Evolutionary conservation across 1,140 invertebrate genomes (phyloP), one percentile per base, ranked within the genome.

Genomic region (Leptoteleia sp.): DNA sequence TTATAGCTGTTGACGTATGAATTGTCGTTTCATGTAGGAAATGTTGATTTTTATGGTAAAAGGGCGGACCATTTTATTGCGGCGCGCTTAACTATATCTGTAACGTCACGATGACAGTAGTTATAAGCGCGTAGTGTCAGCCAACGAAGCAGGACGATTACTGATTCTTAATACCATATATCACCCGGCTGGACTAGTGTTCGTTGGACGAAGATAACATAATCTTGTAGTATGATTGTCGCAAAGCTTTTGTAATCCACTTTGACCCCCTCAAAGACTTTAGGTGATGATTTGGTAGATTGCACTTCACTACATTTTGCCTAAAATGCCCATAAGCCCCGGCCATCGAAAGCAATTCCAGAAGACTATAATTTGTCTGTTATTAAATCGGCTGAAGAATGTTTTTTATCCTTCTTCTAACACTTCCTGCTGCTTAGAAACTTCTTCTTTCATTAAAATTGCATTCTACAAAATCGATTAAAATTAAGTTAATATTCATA

Each of bases 161-260:
- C 43, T 61, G 62, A 76, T 76, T 76, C 62, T 65, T 76, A 76
- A 76, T 61, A 47, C 47, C 59, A 68, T 68, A 76, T 65, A 70
- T 77, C 67, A 77, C 25, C 61, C 64, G 19, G 48, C 16, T n/a
- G 52, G 52, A 64, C 52, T 40, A 59, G 19, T 25, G 45, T 25
- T 72, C 42, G 64, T 50, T 59, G 57, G 52, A 62, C 59, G 50
- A 52, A 76, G 75, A 81, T 79, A 82, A 79, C 67, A 72, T 82
- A 81, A 82, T 82, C 79, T 72, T 73, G 25, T 68, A 77, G 65
- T 55, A 76, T 82, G 81, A 82, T 82, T 76, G 78, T 70, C 71
- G 64, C 73, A 81, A 81, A 79, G 79, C 79, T 82, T 73, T 47
- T 72, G 70, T 82, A 82, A 82, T 81, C 81, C 73, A 79, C 57